phyloP scores from a whole-genome alignment of 2,113 vertebrate species.

The Physeter macrocephalus region DNA sequence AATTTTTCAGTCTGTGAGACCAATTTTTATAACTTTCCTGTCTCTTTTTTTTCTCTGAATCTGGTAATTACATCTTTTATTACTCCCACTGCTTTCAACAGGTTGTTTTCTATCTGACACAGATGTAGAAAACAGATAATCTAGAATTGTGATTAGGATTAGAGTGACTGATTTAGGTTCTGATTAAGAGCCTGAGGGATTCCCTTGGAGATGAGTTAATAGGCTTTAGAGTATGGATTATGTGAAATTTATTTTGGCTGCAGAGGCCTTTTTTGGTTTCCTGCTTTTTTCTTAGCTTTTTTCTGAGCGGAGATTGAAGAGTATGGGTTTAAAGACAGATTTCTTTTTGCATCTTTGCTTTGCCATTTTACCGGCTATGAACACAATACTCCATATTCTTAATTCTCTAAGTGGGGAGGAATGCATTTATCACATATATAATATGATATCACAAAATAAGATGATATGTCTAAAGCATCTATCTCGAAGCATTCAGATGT shows the following conservation, averaged over 20 bases:
- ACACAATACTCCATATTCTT: neutral
- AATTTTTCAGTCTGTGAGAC: neutral
- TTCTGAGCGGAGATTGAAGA: neutral
- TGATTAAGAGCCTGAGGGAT: neutral
- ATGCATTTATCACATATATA: neutral
- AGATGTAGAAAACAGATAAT: conserved; percentile 2
- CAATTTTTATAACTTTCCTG: conserved; percentile 4
- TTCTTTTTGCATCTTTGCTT: neutral
- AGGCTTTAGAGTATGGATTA: neutral
- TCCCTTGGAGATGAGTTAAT: neutral
- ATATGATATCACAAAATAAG: neutral
- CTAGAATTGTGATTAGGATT: neutral
- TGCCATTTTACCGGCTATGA: neutral
- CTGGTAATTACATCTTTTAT: neutral
- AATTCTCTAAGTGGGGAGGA: neutral
- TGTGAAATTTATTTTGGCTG: neutral
- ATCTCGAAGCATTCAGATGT: neutral
- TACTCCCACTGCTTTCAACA: neutral
- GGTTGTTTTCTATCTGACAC: neutral
- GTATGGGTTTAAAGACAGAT: neutral
- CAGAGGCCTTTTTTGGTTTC: neutral
- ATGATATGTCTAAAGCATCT: neutral
- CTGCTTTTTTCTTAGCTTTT: neutral
- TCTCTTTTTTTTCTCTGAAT: neutral
- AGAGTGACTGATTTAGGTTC: neutral